Base-by-base conservation (phyloP, 2,113 vertebrate genomes). In the Larimichthys crocea region DNA sequence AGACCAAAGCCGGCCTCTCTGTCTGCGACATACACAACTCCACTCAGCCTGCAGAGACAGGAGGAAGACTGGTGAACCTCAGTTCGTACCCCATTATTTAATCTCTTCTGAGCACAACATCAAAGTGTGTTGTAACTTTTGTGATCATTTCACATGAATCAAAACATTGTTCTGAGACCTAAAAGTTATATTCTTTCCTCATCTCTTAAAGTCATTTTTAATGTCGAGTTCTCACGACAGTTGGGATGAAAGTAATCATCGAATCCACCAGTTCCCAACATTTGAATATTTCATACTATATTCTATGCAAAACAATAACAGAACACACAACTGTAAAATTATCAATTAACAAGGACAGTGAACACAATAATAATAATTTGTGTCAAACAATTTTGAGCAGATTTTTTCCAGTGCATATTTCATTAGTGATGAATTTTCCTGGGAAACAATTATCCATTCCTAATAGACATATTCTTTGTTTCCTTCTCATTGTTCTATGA, bases 1-100 rank as follows among this genome's bases (percentile, higher is more conserved):
- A 99, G 91, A 26, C 96, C 97, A 65, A 99, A 99, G 74, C 98
- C 98, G 42, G 84, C 83, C 73, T 96, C 96, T 87, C 96, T 91
- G 61, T 94, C 94, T 16, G 92, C 92, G 11, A 98, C 93, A 2
- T 94, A 95, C 11, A 99, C 91, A 26, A 22, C 92, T 1, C 97
- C 98, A 19, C 86, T 89, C 52, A 91, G 91, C 90, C 98, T 99
- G 93, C 48, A 88, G 60, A 89, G 61, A 73, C 9, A 52, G 55
- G 17, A 26, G 26, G 49, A 48, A 16, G 42, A 49, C 0, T 10
- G 15, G 63, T 4, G 5, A 53, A 40, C 2, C 11, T 31, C 62
- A 40, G 52, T n/a, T 26, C 1, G 20, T 26, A 4, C 10, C 3
- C 16, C 11, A 14, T 46, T n/a, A 49, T 48, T 50, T 19, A 6